A percentile compares a stretch with the other conserved stretches of the same genome.
Conservation (phyloP, 2,888 invertebrate species). For the Harpagoxenus sublaevis region DNA sequence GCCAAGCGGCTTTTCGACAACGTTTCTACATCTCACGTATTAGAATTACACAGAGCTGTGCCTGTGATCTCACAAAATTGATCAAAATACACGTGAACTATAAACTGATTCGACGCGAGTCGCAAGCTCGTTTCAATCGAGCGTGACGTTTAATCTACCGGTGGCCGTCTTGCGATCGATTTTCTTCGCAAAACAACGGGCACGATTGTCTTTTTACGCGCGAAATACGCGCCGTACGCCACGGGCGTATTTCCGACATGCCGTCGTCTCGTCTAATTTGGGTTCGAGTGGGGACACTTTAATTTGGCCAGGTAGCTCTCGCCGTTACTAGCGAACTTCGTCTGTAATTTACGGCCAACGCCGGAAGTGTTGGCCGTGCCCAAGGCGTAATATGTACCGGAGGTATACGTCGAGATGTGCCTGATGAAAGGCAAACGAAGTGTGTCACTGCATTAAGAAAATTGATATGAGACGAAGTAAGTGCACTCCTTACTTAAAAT, state of each 20-base stretch:
- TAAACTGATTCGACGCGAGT: not conserved
- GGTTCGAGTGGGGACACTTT: conserved; percentile 69
- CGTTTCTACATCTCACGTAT: not conserved
- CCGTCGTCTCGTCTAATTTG: conserved; percentile 75
- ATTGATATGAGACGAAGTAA: not conserved
- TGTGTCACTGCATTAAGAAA: conserved; percentile 31
- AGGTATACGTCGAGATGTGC: conserved; percentile 33
- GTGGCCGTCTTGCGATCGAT: conserved; percentile 13
- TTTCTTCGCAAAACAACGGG: conserved; percentile 15
- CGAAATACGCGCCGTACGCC: conserved; percentile 2
- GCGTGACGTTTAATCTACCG: conserved; percentile 6
- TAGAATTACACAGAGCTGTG: not conserved
- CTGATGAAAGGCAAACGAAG: conserved; percentile 47
- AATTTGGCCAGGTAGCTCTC: conserved; percentile 73
- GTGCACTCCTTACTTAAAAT: conserved; percentile 7
- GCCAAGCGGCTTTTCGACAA: not conserved
- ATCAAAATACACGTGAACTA: not conserved
- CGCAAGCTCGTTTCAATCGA: not conserved
- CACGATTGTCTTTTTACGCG: conserved; percentile 25
- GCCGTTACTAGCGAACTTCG: conserved; percentile 64
- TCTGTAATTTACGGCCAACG: conserved; percentile 72
- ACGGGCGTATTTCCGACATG: conserved; percentile 30
- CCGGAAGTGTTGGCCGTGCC: conserved; percentile 65
- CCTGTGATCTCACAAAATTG: not conserved
- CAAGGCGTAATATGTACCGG: conserved; percentile 65